phyloP scores from a whole-genome alignment of 2,888 invertebrate species.

The Dascillus cervinus region DNA sequence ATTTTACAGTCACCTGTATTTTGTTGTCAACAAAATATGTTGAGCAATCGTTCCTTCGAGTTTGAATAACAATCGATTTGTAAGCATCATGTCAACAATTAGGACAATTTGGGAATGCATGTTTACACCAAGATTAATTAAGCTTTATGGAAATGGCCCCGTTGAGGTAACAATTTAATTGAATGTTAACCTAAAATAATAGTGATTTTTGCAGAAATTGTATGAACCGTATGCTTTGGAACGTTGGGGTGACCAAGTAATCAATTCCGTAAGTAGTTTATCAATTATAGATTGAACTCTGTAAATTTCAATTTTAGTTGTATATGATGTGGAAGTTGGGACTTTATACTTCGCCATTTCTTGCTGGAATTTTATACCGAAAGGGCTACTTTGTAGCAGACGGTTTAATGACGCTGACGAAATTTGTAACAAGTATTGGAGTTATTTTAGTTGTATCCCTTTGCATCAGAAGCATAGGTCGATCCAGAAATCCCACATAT shows the following conservation, averaged over 20 bases:
- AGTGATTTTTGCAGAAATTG: conserved; percentile 46
- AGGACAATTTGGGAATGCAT: conserved; percentile 56
- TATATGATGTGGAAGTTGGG: conserved; percentile 61
- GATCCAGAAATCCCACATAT: conserved; percentile 63
- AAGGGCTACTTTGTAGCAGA: conserved; percentile 56
- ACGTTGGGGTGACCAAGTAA: conserved; percentile 65
- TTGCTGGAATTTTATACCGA: conserved; percentile 63
- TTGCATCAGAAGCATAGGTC: conserved; percentile 58
- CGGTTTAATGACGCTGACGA: conserved; percentile 48
- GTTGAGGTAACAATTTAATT: conserved; percentile 42
- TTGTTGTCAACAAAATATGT: no score
- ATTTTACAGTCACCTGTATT: no score
- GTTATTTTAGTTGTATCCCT: conserved; percentile 59
- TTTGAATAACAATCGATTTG: no score
- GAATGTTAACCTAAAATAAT: conserved; percentile 7
- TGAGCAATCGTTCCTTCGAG: no score
- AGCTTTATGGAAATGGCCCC: conserved; percentile 59
- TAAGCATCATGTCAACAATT: conserved; percentile 38
- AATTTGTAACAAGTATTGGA: conserved; percentile 57
- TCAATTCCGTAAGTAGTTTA: conserved; percentile 52
- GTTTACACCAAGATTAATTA: conserved; percentile 63
- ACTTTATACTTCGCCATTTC: conserved; percentile 65
- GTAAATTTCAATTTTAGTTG: conserved; percentile 42
- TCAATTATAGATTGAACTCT: conserved; percentile 3
- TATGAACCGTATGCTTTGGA: conserved; percentile 64